Evolutionary conservation across 2,113 vertebrate species (phyloP).

Genomic region (Synodontis membranacea): DNA sequence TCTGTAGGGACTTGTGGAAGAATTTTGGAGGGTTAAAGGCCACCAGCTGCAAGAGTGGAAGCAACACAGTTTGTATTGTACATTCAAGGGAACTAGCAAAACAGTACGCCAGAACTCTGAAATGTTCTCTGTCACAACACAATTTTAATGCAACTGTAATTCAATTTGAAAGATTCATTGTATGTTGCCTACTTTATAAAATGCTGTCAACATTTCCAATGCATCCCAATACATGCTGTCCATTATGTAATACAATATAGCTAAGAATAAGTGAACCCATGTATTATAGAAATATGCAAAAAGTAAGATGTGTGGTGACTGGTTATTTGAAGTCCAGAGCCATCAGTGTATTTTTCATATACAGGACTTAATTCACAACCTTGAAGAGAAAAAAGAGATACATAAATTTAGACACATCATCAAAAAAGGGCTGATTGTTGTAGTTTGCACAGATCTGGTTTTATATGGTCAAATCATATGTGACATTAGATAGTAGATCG

Average conservation of each 20-base stretch:
- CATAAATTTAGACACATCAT: neutral
- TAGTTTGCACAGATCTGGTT: neutral
- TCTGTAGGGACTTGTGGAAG: neutral
- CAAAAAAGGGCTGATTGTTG: neutral
- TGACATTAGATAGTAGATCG: neutral
- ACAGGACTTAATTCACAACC: conserved; percentile 18
- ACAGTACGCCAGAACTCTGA: conserved; percentile 9
- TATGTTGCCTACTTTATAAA: neutral
- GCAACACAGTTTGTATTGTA: conserved; percentile 28
- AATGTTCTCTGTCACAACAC: neutral
- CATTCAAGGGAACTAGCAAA: neutral
- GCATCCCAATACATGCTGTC: conserved; percentile 2
- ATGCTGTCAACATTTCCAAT: neutral
- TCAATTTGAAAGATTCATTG: neutral
- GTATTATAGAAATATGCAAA: conserved; percentile 7
- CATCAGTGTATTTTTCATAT: neutral
- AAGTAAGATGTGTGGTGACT: neutral
- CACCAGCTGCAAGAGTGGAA: conserved; percentile 42
- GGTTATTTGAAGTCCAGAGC: conserved; percentile 1
- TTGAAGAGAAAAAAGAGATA: neutral
- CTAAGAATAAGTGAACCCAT: neutral
- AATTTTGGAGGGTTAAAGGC: conserved; percentile 34
- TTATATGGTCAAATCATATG: neutral
- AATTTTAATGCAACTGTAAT: neutral
- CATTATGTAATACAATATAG: neutral